Base-by-base conservation (phyloP, 2,113 vertebrate genomes). In the Barnardius zonarius region DNA sequence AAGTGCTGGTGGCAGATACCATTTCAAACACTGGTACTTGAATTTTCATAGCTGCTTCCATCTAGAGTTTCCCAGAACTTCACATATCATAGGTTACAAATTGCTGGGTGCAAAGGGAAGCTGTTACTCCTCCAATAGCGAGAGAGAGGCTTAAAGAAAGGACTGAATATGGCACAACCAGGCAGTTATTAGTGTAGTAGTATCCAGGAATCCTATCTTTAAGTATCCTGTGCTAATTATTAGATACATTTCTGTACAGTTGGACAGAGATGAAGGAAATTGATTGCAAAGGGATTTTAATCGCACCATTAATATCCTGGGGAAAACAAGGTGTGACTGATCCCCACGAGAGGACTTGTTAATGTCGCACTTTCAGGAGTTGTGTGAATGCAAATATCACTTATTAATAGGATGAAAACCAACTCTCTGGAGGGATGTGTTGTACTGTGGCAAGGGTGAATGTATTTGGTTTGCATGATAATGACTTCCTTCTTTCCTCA, bases 391-490 rank as follows among this genome's bases (percentile, higher is more conserved):
- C 52, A 94, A 85, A 55, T 88, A 90, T 69, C 52, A 22, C n/a
- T 68, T 91, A 85, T 44, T 86, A 83, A 83, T 41, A 85, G 81
- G 77, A 79, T 90, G 73, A 86, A 93, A 84, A 93, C 30, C 67
- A 87, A 10, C 77, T 77, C 62, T 59, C 6, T 75, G 55, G 81
- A 85, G 68, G 83, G 55, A 72, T 62, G 31, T 52, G 41, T 94
- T 91, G 77, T 76, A 77, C 17, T n/a, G 55, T 73, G 83, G 73
- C 70, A 68, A 59, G 61, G n/a, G 43, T 69, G 51, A 61, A 48
- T 20, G 23, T 35, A 54, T 48, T 55, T 77, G 43, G 28, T 90
- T 86, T 82, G 37, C 66, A 31, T 37, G 59, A 49, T 75, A 79
- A 88, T 17, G 1, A 73, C 83, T 87, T 94, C 68, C 55, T 90